Percentiles rank a stretch among this genome's conserved stretches.
Evolutionary conservation across 2,113 vertebrate species (phyloP).

Genomic region (Solea senegalensis): DNA sequence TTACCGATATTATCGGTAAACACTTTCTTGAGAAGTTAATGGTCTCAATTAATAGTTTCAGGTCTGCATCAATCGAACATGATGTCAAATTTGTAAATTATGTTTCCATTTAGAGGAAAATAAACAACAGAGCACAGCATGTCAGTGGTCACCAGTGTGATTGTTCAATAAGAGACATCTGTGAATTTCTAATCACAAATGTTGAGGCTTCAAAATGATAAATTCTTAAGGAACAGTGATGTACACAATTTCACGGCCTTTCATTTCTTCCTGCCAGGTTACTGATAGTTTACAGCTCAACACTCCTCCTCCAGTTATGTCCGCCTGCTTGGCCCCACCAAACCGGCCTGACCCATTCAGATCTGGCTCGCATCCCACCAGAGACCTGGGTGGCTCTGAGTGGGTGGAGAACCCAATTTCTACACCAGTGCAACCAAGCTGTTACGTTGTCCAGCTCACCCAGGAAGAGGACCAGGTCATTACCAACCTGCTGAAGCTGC

Average conservation of each 20-base stretch:
- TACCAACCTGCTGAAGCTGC: slow-evolving; percentile 69
- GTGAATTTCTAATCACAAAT: too few species aligned
- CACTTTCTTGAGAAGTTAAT: too few species aligned
- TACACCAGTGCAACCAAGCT: background rate
- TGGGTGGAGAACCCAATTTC: background rate
- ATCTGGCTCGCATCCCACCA: slow-evolving; percentile 22
- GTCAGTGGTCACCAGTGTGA: too few species aligned
- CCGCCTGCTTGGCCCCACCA: slow-evolving; percentile 32
- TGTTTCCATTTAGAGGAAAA: too few species aligned
- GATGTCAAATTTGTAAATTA: too few species aligned
- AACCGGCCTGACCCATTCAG: slow-evolving; percentile 60
- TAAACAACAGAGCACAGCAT: too few species aligned
- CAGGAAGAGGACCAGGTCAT: slow-evolving; percentile 72
- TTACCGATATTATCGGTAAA: too few species aligned
- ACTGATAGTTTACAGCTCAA: slow-evolving; percentile 48
- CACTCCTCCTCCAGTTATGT: slow-evolving; percentile 63
- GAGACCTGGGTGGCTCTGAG: slow-evolving; percentile 52
- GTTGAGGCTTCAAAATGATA: too few species aligned
- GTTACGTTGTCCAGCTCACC: slow-evolving; percentile 65
- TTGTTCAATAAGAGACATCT: too few species aligned
- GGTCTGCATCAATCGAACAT: too few species aligned
- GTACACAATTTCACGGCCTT: background rate
- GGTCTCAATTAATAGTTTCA: too few species aligned
- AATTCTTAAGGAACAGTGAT: too few species aligned
- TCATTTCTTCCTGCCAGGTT: slow-evolving; percentile 19